Conservation (phyloP, 2,797 vertebrate species). For the Enteromius trimaculatus region DNA sequence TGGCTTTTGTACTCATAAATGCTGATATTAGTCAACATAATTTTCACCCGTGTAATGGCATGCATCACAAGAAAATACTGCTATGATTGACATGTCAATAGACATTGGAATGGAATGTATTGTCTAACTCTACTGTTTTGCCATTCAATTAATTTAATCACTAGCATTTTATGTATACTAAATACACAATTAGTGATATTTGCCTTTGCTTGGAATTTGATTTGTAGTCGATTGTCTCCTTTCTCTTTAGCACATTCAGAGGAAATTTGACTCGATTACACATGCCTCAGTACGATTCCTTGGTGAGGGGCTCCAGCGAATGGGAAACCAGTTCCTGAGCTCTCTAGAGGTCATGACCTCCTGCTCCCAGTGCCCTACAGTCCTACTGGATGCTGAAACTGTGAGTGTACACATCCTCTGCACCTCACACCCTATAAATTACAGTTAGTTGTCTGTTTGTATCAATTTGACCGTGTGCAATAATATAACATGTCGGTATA, state of each 20-base stretch:
- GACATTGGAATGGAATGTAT: background rate
- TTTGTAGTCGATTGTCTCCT: background rate
- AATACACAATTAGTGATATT: background rate
- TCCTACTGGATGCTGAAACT: slow-evolving; percentile 96
- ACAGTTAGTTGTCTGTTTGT: background rate
- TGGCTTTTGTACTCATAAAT: background rate
- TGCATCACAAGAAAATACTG: background rate
- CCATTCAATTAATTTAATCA: background rate
- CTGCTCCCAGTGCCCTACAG: slow-evolving; percentile 92
- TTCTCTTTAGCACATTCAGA: slow-evolving; percentile 86
- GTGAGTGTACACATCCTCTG: slow-evolving; percentile 74
- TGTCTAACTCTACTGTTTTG: background rate
- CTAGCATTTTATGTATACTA: background rate
- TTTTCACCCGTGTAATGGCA: background rate
- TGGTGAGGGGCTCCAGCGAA: slow-evolving; percentile 88
- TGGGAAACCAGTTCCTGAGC: slow-evolving; percentile 93
- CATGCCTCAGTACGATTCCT: slow-evolving; percentile 90
- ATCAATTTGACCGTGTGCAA: background rate
- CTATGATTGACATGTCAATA: background rate
- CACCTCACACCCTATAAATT: background rate
- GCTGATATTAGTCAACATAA: background rate
- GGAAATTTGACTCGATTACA: slow-evolving; percentile 90
- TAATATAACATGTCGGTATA: background rate
- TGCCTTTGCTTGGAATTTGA: background rate
- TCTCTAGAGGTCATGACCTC: slow-evolving; percentile 94